Evolutionary conservation across 2,888 invertebrate species (phyloP).

Genomic region (Yponomeuta evonymella): DNA sequence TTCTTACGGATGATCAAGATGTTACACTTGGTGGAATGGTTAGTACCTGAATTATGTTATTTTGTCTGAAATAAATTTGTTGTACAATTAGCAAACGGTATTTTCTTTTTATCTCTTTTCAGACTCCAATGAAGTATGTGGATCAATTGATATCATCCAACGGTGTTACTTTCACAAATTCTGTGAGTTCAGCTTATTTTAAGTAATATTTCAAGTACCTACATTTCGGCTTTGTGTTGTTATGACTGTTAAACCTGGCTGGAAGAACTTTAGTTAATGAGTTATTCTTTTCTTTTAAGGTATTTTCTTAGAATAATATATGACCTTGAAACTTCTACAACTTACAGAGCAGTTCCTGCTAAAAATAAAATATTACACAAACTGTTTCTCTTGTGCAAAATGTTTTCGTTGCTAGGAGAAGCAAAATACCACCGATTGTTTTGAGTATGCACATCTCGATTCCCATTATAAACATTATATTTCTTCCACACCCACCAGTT

Average conservation of each 20-base stretch:
- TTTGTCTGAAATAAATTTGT: constrained; percentile 47
- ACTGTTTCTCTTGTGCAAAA: too few relatives aligned
- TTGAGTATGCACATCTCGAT: constrained; percentile 3
- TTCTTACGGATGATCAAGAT: constrained; percentile 93
- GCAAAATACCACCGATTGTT: background rate
- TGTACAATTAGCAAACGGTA: constrained; percentile 31
- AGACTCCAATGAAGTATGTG: constrained; percentile 82
- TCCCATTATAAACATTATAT: constrained; percentile 20
- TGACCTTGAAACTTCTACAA: too few relatives aligned
- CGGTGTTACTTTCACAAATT: constrained; percentile 83
- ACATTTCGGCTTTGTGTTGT: too few relatives aligned
- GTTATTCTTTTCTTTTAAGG: too few relatives aligned
- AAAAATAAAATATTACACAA: too few relatives aligned
- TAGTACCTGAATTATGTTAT: constrained; percentile 45
- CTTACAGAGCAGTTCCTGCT: too few relatives aligned
- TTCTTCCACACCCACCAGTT: constrained; percentile 72
- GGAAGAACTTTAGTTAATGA: too few relatives aligned
- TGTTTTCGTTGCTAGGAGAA: too few relatives aligned
- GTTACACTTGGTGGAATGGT: constrained; percentile 85
- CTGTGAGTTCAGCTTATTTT: constrained; percentile 74
- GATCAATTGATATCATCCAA: constrained; percentile 75
- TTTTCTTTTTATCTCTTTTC: constrained; percentile 52
- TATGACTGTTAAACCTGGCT: too few relatives aligned
- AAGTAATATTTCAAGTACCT: background rate
- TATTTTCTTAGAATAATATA: too few relatives aligned